Evolutionary conservation across 1,140 invertebrate genomes (phyloP), one percentile per base, ranked within the genome.

Genomic region (Trypoxylus dichotomus): DNA sequence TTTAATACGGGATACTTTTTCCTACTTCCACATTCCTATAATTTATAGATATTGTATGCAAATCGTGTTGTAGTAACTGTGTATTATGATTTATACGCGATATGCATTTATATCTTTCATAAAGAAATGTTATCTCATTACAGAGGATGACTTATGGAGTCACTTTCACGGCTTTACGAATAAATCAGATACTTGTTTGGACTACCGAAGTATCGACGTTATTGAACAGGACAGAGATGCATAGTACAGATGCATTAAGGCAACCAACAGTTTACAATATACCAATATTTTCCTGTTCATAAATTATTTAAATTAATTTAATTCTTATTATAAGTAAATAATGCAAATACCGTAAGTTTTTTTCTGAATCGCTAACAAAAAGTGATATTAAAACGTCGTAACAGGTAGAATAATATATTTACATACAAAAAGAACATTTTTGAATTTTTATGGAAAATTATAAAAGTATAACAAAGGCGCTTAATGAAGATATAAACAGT

Each of bases 41-140:
- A 77, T 77, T 77, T 77, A 77, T 77, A 13, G 76, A 73, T 72
- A 74, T 47, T 21, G 71, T 41, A 77, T 77, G 76, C 76, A 74
- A 77, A 77, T 77, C 58, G 60, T 13, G 1, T 63, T 76, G 41
- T 76, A n/a, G 71, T 77, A 77, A 54, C 42, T 58, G 24, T 13
- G 68, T 77, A 77, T 74, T 24, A n/a, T 76, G 76, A 74, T 77
- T 77, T 77, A 74, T 77, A n/a, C 72, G 6, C 60, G 21, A 15
- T 24, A 68, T 68, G 24, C 21, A 68, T 68, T 68, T 13, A 10
- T 68, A 24, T 25, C 21, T n/a, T 60, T 60, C 60, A 24, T 13
- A 73, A 42, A 73, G 74, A 54, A 77, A 42, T 60, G n/a, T 54
- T 74, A 63, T 68, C 76, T 76, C 60, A 42, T 32, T 76, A 41